Percentiles rank a stretch among this genome's conserved stretches.
These are phyloP conservation scores for Eubucco bourcierii DNA, from an alignment of 2,113 vertebrate species.

Conservation along the genomic window DNA sequence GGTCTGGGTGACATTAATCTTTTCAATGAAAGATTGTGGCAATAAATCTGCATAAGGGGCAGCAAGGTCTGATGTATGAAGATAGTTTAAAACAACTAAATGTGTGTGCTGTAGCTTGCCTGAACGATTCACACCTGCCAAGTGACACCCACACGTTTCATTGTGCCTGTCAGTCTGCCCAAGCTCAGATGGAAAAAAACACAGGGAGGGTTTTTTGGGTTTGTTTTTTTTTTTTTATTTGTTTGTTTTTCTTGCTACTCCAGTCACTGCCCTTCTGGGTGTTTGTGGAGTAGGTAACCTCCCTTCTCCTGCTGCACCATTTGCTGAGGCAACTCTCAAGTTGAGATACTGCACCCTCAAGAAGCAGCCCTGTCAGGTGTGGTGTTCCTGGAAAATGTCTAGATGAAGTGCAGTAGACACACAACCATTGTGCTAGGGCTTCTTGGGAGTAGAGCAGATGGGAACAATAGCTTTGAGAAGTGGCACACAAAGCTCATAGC, in stretches of 20 bases:
- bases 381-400: not conserved
- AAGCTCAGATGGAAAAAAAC: not conserved
- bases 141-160: conserved; percentile 48
- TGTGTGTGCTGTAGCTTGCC: conserved; percentile 41
- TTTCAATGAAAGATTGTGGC: not conserved
- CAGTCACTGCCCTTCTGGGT: not conserved
- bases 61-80: conserved; percentile 3
- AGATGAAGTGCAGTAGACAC: not conserved
- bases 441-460: not conserved
- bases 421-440: not conserved
- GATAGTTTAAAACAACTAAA: conserved; percentile 57
- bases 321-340: not conserved
- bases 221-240: too few species aligned
- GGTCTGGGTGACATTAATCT: conserved; percentile 25
- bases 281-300: not conserved
- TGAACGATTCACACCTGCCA: conserved; percentile 52
- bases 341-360: not conserved
- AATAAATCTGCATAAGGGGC: not conserved
- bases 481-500: not conserved
- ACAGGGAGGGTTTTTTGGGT: too few species aligned
- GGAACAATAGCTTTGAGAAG: not conserved
- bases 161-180: conserved; percentile 45
- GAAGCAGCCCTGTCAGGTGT: not conserved
- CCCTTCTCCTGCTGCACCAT: not conserved
- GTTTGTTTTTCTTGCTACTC: not conserved